Evolutionary conservation across 2,888 invertebrate genomes (phyloP).

Genomic region (Macrosiphum euphorbiae): DNA sequence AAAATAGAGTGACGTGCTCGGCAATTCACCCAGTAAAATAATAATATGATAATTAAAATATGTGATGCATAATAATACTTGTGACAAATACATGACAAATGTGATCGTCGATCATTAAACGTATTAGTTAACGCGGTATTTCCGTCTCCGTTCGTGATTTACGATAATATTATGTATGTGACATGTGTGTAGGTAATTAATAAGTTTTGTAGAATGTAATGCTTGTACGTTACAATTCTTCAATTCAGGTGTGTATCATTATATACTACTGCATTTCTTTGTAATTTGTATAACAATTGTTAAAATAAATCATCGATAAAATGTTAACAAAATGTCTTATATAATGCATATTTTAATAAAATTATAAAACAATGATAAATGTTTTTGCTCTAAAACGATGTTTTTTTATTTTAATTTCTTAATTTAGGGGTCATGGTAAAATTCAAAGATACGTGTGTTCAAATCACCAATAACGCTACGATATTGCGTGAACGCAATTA

Average conservation of each 20-base stretch:
- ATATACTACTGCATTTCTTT: slow-evolving; percentile 37
- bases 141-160: slow-evolving; percentile 24
- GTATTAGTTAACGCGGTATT: background rate
- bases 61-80: background rate
- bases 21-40: too few relatives aligned
- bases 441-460: background rate
- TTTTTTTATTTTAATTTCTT: background rate
- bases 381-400: slow-evolving; percentile 31
- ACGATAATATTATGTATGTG: slow-evolving; percentile 10
- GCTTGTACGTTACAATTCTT: slow-evolving; percentile 50
- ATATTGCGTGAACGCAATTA: too few relatives aligned
- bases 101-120: slow-evolving; percentile 27
- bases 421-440: background rate
- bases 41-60: too few relatives aligned
- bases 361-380: slow-evolving; percentile 28
- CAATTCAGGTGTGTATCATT: slow-evolving; percentile 24
- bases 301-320: slow-evolving; percentile 40
- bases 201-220: slow-evolving; percentile 52
- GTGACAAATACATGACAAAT: background rate
- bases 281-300: slow-evolving; percentile 54
- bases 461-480: too few relatives aligned
- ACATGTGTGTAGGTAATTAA: slow-evolving; percentile 20
- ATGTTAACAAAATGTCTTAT: slow-evolving; percentile 49
- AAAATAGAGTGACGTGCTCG: too few relatives aligned
- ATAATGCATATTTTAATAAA: slow-evolving; percentile 52